Conservation (phyloP, 2,113 vertebrate genomes). For the Cisticola juncidis region DNA sequence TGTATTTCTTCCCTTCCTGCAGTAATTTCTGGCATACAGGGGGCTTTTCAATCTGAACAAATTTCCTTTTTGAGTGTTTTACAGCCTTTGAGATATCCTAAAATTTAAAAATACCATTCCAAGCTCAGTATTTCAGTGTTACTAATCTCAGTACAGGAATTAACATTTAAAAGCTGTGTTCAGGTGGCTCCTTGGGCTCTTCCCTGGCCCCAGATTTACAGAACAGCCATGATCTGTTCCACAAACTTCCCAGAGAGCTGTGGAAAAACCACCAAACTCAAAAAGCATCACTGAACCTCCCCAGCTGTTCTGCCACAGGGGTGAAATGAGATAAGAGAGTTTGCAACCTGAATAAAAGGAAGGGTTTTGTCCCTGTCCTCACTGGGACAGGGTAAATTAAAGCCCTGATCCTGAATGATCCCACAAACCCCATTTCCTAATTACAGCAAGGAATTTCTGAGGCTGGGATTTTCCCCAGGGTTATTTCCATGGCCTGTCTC, state of each 20-base stretch:
- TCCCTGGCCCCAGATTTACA: neutral
- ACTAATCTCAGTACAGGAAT: neutral
- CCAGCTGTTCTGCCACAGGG: rapidly evolving
- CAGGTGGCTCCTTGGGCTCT: neutral
- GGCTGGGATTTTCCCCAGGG: neutral
- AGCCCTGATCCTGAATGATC: neutral
- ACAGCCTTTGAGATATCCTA: slow-evolving; percentile 81
- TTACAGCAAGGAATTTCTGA: neutral
- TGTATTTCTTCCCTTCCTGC: slow-evolving; percentile 78
- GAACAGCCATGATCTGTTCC: rapidly evolving
- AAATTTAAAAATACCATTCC: neutral
- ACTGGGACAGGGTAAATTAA: neutral
- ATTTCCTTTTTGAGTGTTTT: slow-evolving; percentile 76
- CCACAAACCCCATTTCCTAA: neutral
- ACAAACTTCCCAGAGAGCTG: neutral
- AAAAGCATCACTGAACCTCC: neutral
- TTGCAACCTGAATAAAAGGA: neutral
- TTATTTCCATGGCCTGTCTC: neutral
- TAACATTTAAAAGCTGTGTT: neutral
- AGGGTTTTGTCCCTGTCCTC: neutral
- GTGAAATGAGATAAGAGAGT: neutral
- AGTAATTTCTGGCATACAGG: slow-evolving; percentile 79
- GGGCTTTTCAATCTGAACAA: slow-evolving; percentile 81
- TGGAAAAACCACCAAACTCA: rapidly evolving
- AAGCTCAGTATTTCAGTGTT: neutral